Percentiles rank a stretch among this genome's conserved stretches.
These are phyloP conservation scores for Premnoplex brunnescens DNA, from an alignment of 2,797 vertebrate species.

Conservation along the genomic window DNA sequence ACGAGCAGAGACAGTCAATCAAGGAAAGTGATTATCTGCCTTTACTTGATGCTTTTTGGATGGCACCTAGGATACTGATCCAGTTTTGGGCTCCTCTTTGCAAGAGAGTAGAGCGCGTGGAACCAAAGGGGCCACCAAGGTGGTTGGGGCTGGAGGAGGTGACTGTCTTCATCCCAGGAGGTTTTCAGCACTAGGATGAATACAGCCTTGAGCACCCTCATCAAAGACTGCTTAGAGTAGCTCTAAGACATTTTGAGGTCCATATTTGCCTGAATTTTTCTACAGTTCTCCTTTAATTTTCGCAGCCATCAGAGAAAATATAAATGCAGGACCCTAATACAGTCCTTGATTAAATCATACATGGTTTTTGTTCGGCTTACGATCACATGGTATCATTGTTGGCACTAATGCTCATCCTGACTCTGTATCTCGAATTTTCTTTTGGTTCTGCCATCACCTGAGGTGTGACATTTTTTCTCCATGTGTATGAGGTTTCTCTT, in stretches of 20 bases:
- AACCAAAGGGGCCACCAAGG: neutral
- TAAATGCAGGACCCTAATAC: neutral
- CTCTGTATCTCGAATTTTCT: neutral
- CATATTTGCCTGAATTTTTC: neutral
- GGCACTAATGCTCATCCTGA: neutral
- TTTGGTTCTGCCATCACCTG: neutral
- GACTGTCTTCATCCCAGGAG: neutral
- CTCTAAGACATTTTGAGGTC: neutral
- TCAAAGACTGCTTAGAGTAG: neutral
- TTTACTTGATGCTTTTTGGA: neutral
- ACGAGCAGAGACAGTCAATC: neutral
- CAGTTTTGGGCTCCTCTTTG: neutral
- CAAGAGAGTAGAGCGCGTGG: neutral
- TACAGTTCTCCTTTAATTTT: neutral
- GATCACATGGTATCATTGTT: fast-evolving
- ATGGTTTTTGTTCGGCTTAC: fast-evolving
- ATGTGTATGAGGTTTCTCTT: neutral
- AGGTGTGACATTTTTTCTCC: neutral
- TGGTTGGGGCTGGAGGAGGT: neutral
- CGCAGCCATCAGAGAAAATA: neutral
- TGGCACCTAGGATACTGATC: neutral
- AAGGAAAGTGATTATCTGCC: neutral
- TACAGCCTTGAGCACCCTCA: neutral
- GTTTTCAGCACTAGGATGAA: neutral
- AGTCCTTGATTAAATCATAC: neutral